phyloP scores from a whole-genome alignment of 2,113 vertebrate genomes.

The Paramormyrops kingsleyae region DNA sequence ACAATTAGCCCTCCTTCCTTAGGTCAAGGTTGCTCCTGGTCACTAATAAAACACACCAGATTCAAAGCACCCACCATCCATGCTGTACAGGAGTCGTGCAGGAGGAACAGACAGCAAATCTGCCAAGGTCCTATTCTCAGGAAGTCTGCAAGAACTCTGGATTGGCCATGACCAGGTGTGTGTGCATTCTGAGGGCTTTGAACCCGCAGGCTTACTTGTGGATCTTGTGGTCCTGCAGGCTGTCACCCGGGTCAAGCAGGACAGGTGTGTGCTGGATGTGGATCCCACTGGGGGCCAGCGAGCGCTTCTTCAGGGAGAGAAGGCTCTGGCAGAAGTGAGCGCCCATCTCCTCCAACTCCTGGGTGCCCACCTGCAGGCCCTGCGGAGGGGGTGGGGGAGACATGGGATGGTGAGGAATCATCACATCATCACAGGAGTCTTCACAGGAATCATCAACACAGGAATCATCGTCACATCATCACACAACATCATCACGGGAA shows the following conservation, averaged over 20 bases:
- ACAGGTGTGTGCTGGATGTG: constrained; percentile 53
- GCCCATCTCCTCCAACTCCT: constrained; percentile 85
- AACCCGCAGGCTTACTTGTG: constrained; percentile 48
- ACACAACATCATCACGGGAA: neutral
- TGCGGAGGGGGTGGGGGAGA: constrained; percentile 33
- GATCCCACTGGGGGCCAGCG: constrained; percentile 53
- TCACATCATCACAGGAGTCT: neutral
- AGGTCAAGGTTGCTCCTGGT: neutral
- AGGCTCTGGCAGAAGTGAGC: constrained; percentile 82
- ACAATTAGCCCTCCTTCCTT: neutral
- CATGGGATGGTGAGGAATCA: neutral
- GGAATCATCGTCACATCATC: neutral
- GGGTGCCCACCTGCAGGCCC: constrained; percentile 78
- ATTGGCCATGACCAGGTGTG: neutral
- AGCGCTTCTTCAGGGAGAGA: constrained; percentile 69
- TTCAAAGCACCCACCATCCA: neutral
- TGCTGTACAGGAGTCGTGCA: neutral
- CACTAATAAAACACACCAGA: neutral
- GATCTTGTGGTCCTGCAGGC: constrained; percentile 58
- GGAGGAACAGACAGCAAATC: neutral
- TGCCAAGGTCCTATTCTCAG: neutral
- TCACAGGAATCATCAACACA: no score
- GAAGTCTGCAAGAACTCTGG: neutral
- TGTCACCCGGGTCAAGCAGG: constrained; percentile 60
- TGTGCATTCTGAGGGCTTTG: neutral